These are phyloP conservation scores for Plagodis pulveraria DNA, from an alignment of 2,888 invertebrate genomes.

Conservation along the genomic window DNA sequence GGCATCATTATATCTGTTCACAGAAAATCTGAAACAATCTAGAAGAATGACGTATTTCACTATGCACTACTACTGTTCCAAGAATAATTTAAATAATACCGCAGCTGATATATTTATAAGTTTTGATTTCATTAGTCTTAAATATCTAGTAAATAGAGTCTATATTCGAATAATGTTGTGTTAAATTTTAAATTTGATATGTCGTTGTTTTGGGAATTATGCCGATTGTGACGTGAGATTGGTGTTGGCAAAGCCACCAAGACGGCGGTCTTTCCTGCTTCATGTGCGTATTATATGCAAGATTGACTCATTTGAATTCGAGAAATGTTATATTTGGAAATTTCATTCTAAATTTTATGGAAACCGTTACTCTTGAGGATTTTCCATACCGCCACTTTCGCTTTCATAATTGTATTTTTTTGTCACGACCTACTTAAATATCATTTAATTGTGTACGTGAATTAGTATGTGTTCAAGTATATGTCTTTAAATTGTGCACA, in stretches of 20 bases:
- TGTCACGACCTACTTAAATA: slow-evolving; percentile 3
- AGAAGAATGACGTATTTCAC: slow-evolving; percentile 14
- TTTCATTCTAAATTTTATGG: slow-evolving; percentile 6
- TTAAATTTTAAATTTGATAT: slow-evolving; percentile 6
- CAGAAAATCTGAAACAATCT: slow-evolving; percentile 12
- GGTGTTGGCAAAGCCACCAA: slow-evolving; percentile 43
- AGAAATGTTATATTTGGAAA: slow-evolving; percentile 11
- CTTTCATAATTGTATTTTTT: slow-evolving; percentile 5
- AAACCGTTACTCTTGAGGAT: slow-evolving; percentile 7
- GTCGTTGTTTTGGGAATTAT: slow-evolving; percentile 16
- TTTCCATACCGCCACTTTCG: slow-evolving; percentile 17
- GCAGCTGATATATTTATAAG: not conserved
- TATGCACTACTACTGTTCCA: slow-evolving; percentile 12
- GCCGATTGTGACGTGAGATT: slow-evolving; percentile 42
- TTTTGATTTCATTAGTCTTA: slow-evolving; percentile 1
- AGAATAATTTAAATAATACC: slow-evolving; percentile 18
- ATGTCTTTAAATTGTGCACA: no score
- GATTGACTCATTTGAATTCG: slow-evolving; percentile 17
- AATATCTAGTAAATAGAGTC: slow-evolving; percentile 1
- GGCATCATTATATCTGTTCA: slow-evolving; percentile 14
- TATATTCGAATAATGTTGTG: slow-evolving; percentile 2
- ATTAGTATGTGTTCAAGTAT: no score
- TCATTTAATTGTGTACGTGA: no score
- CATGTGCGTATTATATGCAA: slow-evolving; percentile 9
- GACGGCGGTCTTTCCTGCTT: slow-evolving; percentile 28